These are phyloP conservation scores for Myripristis jacobus DNA, from an alignment of 2,797 vertebrate genomes.

Conservation along the genomic window DNA sequence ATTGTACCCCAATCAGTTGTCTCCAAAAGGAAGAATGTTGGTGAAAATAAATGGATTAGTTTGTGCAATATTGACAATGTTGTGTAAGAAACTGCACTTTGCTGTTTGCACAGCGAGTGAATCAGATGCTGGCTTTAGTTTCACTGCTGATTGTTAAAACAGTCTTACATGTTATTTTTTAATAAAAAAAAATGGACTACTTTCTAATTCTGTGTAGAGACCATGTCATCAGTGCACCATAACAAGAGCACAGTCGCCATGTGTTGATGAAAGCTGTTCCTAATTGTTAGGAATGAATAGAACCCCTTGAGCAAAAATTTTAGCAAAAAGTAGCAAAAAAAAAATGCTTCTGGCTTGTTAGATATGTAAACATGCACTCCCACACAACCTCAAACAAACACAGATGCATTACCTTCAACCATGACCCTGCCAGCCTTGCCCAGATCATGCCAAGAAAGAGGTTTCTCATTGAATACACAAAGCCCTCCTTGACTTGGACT, in stretches of 20 bases:
- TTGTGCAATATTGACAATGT: slow-evolving; percentile 16
- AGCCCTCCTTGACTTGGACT: neutral
- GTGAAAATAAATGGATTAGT: neutral
- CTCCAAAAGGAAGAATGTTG: neutral
- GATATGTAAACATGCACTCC: neutral
- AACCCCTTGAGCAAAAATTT: neutral
- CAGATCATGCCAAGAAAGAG: neutral
- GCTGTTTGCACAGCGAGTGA: neutral
- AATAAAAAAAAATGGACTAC: slow-evolving; percentile 6
- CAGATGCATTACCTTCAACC: neutral
- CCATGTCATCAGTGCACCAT: neutral
- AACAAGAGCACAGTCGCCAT: neutral
- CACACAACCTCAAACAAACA: neutral
- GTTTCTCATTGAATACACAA: neutral
- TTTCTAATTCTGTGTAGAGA: neutral
- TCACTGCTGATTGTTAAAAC: slow-evolving; percentile 2
- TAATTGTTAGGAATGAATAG: neutral
- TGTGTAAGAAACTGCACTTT: slow-evolving; percentile 15
- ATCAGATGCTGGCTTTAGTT: neutral
- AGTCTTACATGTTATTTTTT: neutral
- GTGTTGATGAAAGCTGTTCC: neutral
- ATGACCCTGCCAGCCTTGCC: neutral
- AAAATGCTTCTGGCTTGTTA: neutral
- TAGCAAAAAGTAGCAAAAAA: no score
- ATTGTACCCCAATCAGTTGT: neutral